Base-by-base conservation (phyloP, 1,140 invertebrate genomes). In the Drosophila fuyamai region DNA sequence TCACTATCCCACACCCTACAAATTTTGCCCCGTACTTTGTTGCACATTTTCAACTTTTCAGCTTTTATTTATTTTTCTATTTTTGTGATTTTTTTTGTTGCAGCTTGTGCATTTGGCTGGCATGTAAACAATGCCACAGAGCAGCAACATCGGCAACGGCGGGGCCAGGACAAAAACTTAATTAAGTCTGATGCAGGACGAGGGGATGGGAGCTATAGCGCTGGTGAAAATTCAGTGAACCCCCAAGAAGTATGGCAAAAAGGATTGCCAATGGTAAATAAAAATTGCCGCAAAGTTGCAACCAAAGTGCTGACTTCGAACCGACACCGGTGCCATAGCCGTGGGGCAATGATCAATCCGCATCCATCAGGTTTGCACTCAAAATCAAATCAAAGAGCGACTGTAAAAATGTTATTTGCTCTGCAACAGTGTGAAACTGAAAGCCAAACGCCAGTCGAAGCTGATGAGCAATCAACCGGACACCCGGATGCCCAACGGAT, bases 381-480 rank as follows among this genome's bases (percentile, higher is more conserved):
- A 84, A 82, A 81, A 82, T 88, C 83, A 66, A 88, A 81, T 85
- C 81, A 78, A 63, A 75, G 46, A 41, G 58, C 32, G 58, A 82
- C 70, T 83, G 79, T 58, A 77, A 82, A 88, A 79, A 58, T 57
- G 71, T 67, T 88, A 61, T 84, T 77, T 84, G 76, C 81, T 23
- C 51, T 80, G 78, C 51, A 51, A 51, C 61, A 51, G 53, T 63
- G 68, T 77, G 53, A 75, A 79, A 76, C 65, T 61, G 48, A 83
- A 83, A 68, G 60, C 61, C 68, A 78, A 73, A 54, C 36, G 67
- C 12, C 47, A 51, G 44, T 43, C 14, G 14, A 35, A 53, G 47
- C n/a, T 35, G 36, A 58, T 16, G 47, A 50, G 66, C 81, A 80
- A 72, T 86, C 83, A 76, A 76, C 77, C 65, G 55, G 59, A 79